Base-by-base conservation (phyloP, 2,888 invertebrate species). In the Trypoxylon attenuatum region DNA sequence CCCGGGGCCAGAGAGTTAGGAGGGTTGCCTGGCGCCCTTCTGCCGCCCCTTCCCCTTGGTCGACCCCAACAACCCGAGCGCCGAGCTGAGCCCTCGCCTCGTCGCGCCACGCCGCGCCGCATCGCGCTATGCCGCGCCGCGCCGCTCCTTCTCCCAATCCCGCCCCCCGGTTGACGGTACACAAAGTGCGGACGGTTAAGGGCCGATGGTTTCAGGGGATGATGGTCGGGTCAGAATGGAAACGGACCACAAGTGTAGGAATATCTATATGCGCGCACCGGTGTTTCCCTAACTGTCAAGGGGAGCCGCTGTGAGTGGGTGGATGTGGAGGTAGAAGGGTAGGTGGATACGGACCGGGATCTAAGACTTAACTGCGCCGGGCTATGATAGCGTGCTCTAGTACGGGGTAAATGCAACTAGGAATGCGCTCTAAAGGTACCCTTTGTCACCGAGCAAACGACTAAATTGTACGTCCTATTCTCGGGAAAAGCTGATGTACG, bases 11-110 rank as follows among this genome's bases (percentile, higher is more conserved):
- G 71, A 80, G 82, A 82, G 83, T 83, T 82, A 82, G 83, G 79
- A 83, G 85, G 83, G 83, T 84, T 76, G 80, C 81, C 70, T 71
- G 75, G 79, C 79, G 78, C 79, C 79, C 80, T 74, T 78, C 78
- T 78, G 67, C 71, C 63, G 16, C 67, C 71, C 68, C 74, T 73
- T 75, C 70, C 61, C 63, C 63, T 69, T 56, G 50, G 71, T 70
- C 75, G 68, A 64, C 57, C 54, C 53, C 66, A 45, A n/a, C n/a
- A n/a, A n/a, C n/a, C n/a, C n/a, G n/a, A n/a, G n/a, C n/a, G n/a
- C n/a, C n/a, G n/a, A n/a, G n/a, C n/a, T n/a, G n/a, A n/a, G n/a
- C n/a, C n/a, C n/a, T n/a, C n/a, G n/a, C n/a, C n/a, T n/a, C n/a
- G n/a, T n/a, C n/a, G n/a, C n/a, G n/a, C n/a, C n/a, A n/a, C n/a